phyloP scores from a whole-genome alignment of 2,113 vertebrate species.

The Nycticorax nycticorax region DNA sequence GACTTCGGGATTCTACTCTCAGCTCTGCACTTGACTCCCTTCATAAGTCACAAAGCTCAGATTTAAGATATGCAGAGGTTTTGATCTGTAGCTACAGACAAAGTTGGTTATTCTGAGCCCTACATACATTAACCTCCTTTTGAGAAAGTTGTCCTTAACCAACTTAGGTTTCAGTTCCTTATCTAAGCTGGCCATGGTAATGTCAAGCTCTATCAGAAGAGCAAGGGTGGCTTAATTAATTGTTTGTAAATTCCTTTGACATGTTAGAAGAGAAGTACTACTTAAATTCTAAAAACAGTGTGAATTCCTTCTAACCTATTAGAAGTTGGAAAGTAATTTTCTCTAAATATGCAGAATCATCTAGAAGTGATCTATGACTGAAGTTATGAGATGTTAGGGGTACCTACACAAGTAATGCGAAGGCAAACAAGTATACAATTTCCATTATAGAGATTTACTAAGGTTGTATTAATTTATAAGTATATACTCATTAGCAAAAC shows the following conservation, averaged over 20 bases:
- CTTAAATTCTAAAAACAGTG: background rate
- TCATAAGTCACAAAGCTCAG: background rate
- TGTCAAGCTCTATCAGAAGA: background rate
- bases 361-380: background rate
- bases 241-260: background rate
- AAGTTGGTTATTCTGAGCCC: background rate
- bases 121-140: background rate
- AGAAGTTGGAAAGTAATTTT: background rate
- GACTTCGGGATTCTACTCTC: background rate
- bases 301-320: background rate
- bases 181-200: background rate
- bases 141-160: background rate
- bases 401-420: background rate
- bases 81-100: background rate
- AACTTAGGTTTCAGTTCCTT: background rate
- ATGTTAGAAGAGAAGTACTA: background rate
- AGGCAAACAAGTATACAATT: background rate
- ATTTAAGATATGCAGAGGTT: background rate
- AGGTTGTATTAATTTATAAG: conserved; percentile 54
- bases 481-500: conserved; percentile 56
- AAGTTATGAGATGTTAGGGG: background rate
- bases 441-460: conserved; percentile 27
- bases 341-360: background rate
- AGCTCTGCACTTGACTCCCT: background rate
- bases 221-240: background rate